Conservation (phyloP, 1,140 invertebrate species). For the Teleopsis dalmanni region DNA sequence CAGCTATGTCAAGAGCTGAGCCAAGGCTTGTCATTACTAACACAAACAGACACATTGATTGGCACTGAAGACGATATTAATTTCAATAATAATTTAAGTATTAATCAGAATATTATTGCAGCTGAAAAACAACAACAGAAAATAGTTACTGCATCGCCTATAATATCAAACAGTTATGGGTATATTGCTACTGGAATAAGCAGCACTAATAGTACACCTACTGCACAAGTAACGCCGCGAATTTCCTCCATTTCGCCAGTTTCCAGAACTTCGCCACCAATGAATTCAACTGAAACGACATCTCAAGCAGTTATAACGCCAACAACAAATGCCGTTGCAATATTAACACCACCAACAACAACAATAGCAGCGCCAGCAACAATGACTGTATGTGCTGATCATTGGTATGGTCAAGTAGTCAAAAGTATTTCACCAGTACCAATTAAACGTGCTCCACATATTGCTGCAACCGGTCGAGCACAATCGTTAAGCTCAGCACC, state of each 20-base stretch:
- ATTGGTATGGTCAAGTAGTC: slow-evolving; percentile 68
- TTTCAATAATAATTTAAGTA: slow-evolving; percentile 50
- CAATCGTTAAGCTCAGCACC: slow-evolving; percentile 51
- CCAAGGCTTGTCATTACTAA: slow-evolving; percentile 70
- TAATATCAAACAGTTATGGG: slow-evolving; percentile 12
- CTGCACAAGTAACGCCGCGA: slow-evolving; percentile 22
- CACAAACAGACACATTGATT: slow-evolving; percentile 55
- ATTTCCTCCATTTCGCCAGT: slow-evolving; percentile 12
- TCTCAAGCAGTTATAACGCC: slow-evolving; percentile 13
- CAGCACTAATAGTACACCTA: slow-evolving; percentile 22
- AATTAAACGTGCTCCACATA: slow-evolving; percentile 48
- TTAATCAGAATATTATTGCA: slow-evolving; percentile 49
- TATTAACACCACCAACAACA: slow-evolving; percentile 45
- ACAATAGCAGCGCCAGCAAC: slow-evolving; percentile 24
- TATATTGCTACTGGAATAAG: neutral
- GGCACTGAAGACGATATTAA: slow-evolving; percentile 55
- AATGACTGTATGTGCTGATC: slow-evolving; percentile 50
- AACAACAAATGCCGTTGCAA: slow-evolving; percentile 19
- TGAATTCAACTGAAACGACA: too few relatives aligned
- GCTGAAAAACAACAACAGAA: slow-evolving; percentile 36
- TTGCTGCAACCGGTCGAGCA: slow-evolving; percentile 55
- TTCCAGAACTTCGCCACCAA: slow-evolving; percentile 2
- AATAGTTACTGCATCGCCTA: slow-evolving; percentile 14
- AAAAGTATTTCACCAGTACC: slow-evolving; percentile 48
- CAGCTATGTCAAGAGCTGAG: slow-evolving; percentile 83